Evolutionary conservation across 2,797 vertebrate genomes (phyloP), one percentile per base, ranked within the genome.

Genomic region (Oceanodroma leucorhoa): DNA sequence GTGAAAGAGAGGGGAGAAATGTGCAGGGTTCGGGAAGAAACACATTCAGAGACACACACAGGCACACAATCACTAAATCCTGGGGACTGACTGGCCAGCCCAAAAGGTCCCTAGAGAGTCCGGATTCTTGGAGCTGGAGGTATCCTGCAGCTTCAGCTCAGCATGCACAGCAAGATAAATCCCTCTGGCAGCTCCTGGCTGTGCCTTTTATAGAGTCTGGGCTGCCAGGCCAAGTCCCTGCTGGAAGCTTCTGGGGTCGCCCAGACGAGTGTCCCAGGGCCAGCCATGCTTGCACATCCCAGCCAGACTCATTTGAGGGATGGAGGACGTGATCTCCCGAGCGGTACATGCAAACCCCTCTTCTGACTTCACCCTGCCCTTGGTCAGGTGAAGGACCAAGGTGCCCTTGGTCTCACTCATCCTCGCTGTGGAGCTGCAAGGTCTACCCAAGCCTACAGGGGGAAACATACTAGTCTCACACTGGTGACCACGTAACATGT

Each of bases 61-160:
- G 38, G 53, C 7, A 27, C 11, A 83, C 38, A 87, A 10, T 53
- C 11, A 4, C 40, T 20, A 6, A 77, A 17, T 60, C 45, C n/a
- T 34, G 34, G 20, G 48, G 20, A 64, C 36, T 70, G 51, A 75
- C 30, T 41, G 69, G 16, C 43, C 23, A 60, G 34, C 29, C 27
- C 10, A 45, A n/a, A 67, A 84, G 17, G n/a, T 58, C 58, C 21
- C 30, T 57, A n/a, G 24, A 65, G 58, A 71, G 62, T 81, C n/a
- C 1, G 1, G 14, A 32, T 89, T 92, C 36, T 72, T 83, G 40
- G 60, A 89, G 34, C 54, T 58, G 58, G 20, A 13, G 0, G 29
- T 36, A 79, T 66, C 32, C 60, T 81, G 46, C 66, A 89, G 72
- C 65, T 93, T 84, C 69, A 93, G 53, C 57, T 90, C 83, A 53